A percentile compares a stretch with the other conserved stretches of the same genome.
These are phyloP conservation scores for Crenuchus spilurus DNA, from an alignment of 2,797 vertebrate genomes.

Conservation along the genomic window DNA sequence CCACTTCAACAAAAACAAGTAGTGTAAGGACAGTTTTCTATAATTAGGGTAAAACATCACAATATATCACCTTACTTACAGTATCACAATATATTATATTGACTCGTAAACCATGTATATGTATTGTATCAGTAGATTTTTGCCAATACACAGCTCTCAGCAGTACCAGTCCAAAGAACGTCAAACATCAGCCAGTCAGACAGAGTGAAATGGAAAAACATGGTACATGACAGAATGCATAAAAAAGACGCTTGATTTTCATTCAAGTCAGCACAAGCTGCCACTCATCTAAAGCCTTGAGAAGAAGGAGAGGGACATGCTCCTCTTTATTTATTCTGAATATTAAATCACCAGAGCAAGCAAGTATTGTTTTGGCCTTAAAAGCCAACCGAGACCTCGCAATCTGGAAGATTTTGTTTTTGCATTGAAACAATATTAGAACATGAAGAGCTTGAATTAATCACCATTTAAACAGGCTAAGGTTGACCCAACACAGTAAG, in stretches of 20 bases:
- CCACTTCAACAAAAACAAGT: too few species aligned
- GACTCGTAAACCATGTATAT: too few species aligned
- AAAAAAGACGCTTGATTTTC: neutral
- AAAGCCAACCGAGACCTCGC: constrained; percentile 33
- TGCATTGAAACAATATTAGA: neutral
- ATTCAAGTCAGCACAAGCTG: neutral
- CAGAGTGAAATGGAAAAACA: neutral
- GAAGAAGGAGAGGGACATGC: constrained; percentile 39
- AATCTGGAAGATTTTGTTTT: too few species aligned
- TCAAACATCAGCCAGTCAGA: neutral
- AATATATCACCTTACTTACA: too few species aligned
- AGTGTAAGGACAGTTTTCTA: too few species aligned
- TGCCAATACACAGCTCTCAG: too few species aligned
- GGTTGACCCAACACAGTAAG: neutral
- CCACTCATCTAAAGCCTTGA: constrained; percentile 51
- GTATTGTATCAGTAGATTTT: too few species aligned
- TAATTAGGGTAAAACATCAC: too few species aligned
- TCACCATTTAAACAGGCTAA: constrained; percentile 14
- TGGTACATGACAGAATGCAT: neutral
- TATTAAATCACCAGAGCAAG: constrained; percentile 35
- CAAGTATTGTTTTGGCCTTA: constrained; percentile 9
- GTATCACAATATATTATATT: too few species aligned
- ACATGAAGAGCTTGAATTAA: neutral
- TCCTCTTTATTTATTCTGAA: constrained; percentile 24
- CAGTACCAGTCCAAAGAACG: constrained; percentile 10